Base-by-base conservation (phyloP, 2,113 vertebrate species). In the Cyprinodon brontotheroides region DNA sequence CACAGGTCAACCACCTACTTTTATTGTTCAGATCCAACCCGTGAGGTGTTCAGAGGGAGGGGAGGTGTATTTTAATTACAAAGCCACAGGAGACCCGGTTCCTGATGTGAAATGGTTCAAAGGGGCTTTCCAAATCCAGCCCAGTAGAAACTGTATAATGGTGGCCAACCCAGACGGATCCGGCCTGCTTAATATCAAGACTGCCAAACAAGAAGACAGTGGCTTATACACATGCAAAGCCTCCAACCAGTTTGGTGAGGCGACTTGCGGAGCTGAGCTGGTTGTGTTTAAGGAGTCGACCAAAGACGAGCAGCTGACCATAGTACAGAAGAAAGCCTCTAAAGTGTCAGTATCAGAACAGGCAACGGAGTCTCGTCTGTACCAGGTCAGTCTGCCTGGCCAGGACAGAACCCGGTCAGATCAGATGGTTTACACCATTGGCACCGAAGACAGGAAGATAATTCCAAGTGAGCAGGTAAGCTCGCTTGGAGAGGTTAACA, bases 151-250 rank as follows among this genome's bases (percentile, higher is more conserved):
- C 48, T 93, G 41, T 38, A 91, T 93, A 22, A 65, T 97, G 48
- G 86, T 83, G 77, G 87, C 93, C 57, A 93, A 92, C n/a, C 75
- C 92, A 1, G 95, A 96, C 1, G 95, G 96, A 36, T 96, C 94
- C 0, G 97, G 97, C 7, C 94, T 84, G 1, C 90, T 98, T 60
- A 94, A 76, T 0, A 74, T 97, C 48, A 89, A 86, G 57, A 88
- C 87, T 1, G 92, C 95, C 39, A 80, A 88, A 83, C 85, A 90
- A 45, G 89, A 94, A 36, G 96, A 98, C 22, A 80, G 93, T 2
- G 97, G 96, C 7, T 78, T 96, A 65, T 97, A 97, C 20, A 81
- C 81, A 0, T 98, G 96, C 78, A 95, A 86, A 85, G 96, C 95
- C 0, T 74, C 92, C 68, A 98, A 94, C 12, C 11, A 60, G 5